These are phyloP conservation scores for Seriola quinqueradiata DNA, from an alignment of 2,113 vertebrate genomes.

Conservation along the genomic window DNA sequence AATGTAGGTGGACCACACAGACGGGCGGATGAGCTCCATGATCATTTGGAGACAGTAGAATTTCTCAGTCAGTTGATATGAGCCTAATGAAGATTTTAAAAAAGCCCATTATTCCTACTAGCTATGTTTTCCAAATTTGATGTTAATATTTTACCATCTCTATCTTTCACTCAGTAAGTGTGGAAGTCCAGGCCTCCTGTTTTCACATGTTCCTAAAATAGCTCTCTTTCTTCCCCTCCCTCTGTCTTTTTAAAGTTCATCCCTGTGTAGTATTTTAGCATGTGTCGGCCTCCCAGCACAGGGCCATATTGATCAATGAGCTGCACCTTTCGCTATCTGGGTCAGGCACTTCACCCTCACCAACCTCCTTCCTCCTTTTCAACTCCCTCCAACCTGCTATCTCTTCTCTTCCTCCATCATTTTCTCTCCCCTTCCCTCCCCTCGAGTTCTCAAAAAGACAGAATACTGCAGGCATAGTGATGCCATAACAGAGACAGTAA, in stretches of 20 bases:
- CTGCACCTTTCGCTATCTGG: constrained; percentile 29
- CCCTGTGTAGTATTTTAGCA: constrained; percentile 16
- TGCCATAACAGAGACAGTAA: not conserved
- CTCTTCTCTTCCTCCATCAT: not conserved
- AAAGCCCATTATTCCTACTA: too few species aligned
- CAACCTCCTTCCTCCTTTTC: not conserved
- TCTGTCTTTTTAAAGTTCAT: constrained; percentile 21
- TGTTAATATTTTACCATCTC: not conserved
- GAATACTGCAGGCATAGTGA: constrained; percentile 3
- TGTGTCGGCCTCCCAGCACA: not conserved
- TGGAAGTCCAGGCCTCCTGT: not conserved
- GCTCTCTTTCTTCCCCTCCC: not conserved
- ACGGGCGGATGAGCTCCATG: too few species aligned
- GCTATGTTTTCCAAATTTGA: not conserved
- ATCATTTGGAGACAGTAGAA: too few species aligned
- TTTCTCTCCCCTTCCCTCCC: not conserved
- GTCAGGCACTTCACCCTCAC: not conserved
- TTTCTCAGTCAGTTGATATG: too few species aligned
- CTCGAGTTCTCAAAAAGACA: not conserved
- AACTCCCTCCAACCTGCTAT: not conserved
- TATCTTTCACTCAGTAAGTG: not conserved
- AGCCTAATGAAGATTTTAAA: too few species aligned
- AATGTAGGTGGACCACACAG: too few species aligned
- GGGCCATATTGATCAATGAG: constrained; percentile 38
- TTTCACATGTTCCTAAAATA: constrained; percentile 21